Conservation (phyloP, 2,113 vertebrate genomes). For the Elephantulus edwardii region DNA sequence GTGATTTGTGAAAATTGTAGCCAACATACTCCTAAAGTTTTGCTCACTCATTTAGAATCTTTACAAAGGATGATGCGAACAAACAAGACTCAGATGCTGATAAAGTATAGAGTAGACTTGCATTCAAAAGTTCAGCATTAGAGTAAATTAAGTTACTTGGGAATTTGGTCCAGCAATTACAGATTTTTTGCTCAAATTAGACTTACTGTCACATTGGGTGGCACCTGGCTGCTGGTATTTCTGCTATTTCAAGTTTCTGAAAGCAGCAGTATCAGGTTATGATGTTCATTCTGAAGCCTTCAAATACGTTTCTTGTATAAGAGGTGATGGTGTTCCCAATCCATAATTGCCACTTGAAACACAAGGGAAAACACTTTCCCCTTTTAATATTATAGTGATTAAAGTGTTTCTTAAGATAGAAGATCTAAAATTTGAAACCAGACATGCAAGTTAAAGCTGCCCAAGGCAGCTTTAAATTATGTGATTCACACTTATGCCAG, state of each 20-base stretch:
- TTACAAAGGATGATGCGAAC: neutral
- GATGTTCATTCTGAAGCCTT: neutral
- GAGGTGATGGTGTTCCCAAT: neutral
- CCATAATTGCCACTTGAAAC: slow-evolving; percentile 6
- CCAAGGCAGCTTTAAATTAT: slow-evolving; percentile 82
- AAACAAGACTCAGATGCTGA: neutral
- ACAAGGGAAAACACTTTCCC: neutral
- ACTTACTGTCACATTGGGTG: neutral
- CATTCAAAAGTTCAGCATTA: neutral
- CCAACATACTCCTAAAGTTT: neutral
- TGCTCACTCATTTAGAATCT: neutral
- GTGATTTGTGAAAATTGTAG: slow-evolving; percentile 8
- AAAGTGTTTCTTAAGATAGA: slow-evolving; percentile 50
- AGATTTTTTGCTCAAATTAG: neutral
- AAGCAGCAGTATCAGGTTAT: neutral
- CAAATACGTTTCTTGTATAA: neutral
- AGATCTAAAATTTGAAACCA: slow-evolving; percentile 73
- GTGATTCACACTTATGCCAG: slow-evolving; percentile 82
- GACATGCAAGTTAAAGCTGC: slow-evolving; percentile 71
- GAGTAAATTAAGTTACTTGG: neutral
- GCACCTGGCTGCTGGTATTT: neutral
- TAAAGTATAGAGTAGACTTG: neutral
- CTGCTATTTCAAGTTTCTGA: slow-evolving; percentile 32
- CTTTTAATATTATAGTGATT: slow-evolving; percentile 51
- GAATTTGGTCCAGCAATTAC: neutral